Conservation (phyloP, 1,140 invertebrate species). For the Laupala kohalensis region DNA sequence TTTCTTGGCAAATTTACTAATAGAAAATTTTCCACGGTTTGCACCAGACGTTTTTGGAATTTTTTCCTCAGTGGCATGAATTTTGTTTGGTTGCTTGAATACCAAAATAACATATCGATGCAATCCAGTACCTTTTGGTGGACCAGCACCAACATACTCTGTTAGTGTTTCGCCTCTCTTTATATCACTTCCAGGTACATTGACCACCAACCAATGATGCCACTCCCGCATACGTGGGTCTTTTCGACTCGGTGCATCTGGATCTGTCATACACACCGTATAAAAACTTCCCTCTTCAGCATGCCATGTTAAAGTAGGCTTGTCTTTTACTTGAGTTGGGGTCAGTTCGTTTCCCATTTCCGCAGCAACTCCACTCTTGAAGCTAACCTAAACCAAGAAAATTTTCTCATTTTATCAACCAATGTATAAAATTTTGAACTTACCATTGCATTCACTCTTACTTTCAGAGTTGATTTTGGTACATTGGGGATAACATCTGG, state of each 20-base stretch:
- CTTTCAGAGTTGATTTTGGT: neutral
- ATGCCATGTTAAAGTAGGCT: slow-evolving; percentile 32
- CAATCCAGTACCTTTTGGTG: slow-evolving; percentile 39
- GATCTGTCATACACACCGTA: slow-evolving; percentile 38
- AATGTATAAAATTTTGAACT: neutral
- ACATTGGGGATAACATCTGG: neutral
- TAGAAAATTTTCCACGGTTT: slow-evolving; percentile 48
- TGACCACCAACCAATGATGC: slow-evolving; percentile 43
- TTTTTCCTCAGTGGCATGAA: slow-evolving; percentile 44
- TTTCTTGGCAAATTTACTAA: slow-evolving; percentile 66
- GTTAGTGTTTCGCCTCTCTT: slow-evolving; percentile 32
- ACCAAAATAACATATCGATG: slow-evolving; percentile 84
- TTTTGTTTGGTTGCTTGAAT: slow-evolving; percentile 64
- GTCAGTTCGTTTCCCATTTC: slow-evolving; percentile 41
- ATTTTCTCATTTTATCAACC: neutral
- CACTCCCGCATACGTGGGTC: slow-evolving; percentile 34
- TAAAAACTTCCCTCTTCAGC: slow-evolving; percentile 37
- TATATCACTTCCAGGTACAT: slow-evolving; percentile 39
- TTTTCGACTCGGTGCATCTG: slow-evolving; percentile 13
- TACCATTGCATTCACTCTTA: neutral
- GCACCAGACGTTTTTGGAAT: slow-evolving; percentile 33
- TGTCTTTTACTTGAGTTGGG: slow-evolving; percentile 28
- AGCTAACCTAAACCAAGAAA: neutral
- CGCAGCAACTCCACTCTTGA: slow-evolving; percentile 18
- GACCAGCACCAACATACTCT: slow-evolving; percentile 40